Percentiles rank a stretch among this genome's conserved stretches.
Evolutionary conservation across 2,113 vertebrate species (phyloP).

Genomic region (Triplophysa siluroides): DNA sequence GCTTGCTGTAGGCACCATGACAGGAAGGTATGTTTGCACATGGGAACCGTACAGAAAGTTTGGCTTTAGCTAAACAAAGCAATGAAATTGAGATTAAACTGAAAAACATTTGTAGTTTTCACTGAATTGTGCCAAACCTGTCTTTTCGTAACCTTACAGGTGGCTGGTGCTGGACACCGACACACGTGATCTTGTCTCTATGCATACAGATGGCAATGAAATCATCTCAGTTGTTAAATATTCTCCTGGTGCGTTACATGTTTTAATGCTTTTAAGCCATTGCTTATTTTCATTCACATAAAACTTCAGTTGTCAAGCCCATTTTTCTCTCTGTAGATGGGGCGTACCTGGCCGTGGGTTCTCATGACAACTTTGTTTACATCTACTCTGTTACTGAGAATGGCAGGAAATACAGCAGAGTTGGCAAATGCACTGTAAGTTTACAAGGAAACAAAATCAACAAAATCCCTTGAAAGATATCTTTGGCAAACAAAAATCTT

Average conservation of each 20-base stretch:
- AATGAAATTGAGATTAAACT: too few relatives aligned
- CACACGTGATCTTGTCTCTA: slow-evolving; percentile 83
- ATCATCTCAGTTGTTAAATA: slow-evolving; percentile 86
- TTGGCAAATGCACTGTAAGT: slow-evolving; percentile 80
- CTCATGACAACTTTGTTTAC: slow-evolving; percentile 93
- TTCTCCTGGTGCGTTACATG: slow-evolving; percentile 78
- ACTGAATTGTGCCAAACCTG: neutral
- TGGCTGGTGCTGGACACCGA: slow-evolving; percentile 90
- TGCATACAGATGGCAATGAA: slow-evolving; percentile 86
- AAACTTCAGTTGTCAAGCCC: neutral
- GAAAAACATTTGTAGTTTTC: neutral
- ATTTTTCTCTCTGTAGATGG: slow-evolving; percentile 67
- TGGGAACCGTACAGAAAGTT: slow-evolving; percentile 18
- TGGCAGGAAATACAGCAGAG: slow-evolving; percentile 78
- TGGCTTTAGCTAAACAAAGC: neutral
- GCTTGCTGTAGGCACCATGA: slow-evolving; percentile 85
- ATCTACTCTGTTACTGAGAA: slow-evolving; percentile 82
- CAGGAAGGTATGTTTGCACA: slow-evolving; percentile 76
- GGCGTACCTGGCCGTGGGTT: slow-evolving; percentile 79
- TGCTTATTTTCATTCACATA: slow-evolving; percentile 3
- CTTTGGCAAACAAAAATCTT: too few relatives aligned
- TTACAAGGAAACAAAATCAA: neutral
- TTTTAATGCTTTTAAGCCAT: slow-evolving; percentile 9
- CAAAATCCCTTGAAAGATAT: neutral
- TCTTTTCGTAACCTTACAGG: slow-evolving; percentile 61